Conservation (phyloP, 2,888 invertebrate species). For the Dolichopus griseipennis region DNA sequence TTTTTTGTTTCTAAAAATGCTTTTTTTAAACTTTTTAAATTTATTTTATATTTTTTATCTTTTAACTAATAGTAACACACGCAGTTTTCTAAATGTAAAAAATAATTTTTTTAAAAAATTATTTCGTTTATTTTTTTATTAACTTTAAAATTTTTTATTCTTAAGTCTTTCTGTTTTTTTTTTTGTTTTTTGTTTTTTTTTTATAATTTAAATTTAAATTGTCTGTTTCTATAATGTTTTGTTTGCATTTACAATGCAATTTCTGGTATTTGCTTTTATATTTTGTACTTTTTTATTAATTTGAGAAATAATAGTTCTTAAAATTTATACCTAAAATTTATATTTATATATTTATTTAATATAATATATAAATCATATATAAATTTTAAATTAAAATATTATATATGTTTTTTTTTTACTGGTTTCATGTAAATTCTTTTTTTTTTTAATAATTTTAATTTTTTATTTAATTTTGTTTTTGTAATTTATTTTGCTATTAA, state of each 20-base stretch:
- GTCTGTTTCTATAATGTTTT: background rate
- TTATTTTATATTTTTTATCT: background rate
- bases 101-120: constrained; percentile 1
- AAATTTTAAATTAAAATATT: too few relatives aligned
- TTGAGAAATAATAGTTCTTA: too few relatives aligned
- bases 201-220: too few relatives aligned
- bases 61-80: constrained; percentile 6
- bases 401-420: background rate
- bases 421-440: background rate
- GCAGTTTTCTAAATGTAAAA: background rate
- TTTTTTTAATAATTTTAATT: background rate
- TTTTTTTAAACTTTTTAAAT: background rate
- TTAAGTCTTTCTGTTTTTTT: background rate
- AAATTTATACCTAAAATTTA: background rate
- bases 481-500: background rate
- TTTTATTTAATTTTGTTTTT: background rate
- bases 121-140: background rate
- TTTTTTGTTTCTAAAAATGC: background rate
- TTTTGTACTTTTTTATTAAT: constrained; percentile 1
- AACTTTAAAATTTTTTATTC: background rate
- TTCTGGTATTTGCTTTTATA: constrained; percentile 1
- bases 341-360: background rate
- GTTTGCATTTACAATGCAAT: background rate
- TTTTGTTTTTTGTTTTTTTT: background rate
- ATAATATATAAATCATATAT: background rate